Base-by-base conservation (phyloP, 2,888 invertebrate genomes). In the Volucella bombylans region DNA sequence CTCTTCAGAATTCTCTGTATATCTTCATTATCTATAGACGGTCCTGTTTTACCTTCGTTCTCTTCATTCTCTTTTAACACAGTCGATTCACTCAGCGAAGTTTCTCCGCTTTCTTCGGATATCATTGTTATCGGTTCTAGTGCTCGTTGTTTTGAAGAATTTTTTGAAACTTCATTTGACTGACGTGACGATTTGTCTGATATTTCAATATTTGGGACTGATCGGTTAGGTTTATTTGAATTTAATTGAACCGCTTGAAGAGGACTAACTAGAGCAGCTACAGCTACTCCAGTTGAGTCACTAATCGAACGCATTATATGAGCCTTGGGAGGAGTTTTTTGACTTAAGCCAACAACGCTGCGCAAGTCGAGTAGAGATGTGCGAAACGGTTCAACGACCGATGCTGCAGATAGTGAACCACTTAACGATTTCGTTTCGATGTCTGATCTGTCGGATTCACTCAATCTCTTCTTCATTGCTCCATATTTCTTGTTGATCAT, bases 401-500 rank as follows among this genome's bases (percentile, higher is more conserved):
- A 93, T 3, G 91, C 90, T 55, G 93, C 93, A 0, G 93, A 93
- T 0, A 93, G 91, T 54, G 92, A 93, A 0, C 93, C 94, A 87
- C 92, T 92, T 9, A 94, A 80, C 8, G 94, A 94, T 68, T 90
- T 90, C 4, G 87, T 93, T 90, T 89, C 89, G 92, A 90, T 87
- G 90, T 90, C 80, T 92, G 92, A 64, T 23, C 79, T 77, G 8
- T 62, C 62, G 2, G 39, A 62, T 14, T 94, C 94, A 2, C 92
- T 90, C 69, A 93, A 92, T 87, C 93, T 93, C 4, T 93, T 92
- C 88, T 94, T 93, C n/a, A 94, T 90, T n/a, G 93, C 93, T 1
- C 92, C 93, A 87, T 94, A 94, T 88, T 93, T 94, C 88, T 94
- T 94, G 0, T 94, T 92, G 12, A 95, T 93, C 41, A 95, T 93